These are phyloP conservation scores for Acipenser transmontanus DNA, from an alignment of 2,797 vertebrate species.

Conservation along the genomic window DNA sequence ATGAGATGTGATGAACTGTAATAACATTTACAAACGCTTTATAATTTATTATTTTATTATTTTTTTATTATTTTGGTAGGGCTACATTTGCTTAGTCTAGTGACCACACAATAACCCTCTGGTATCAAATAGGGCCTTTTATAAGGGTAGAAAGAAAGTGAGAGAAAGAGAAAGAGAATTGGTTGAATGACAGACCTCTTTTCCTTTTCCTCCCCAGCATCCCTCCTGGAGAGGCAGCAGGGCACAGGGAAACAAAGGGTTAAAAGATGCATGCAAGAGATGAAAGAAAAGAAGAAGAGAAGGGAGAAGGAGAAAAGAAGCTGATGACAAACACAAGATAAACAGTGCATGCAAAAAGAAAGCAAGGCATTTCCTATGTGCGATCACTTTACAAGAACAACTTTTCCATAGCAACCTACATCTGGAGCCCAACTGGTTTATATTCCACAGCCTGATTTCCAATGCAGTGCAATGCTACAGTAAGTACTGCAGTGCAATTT, in stretches of 20 bases:
- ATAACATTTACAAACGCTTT: too few species aligned
- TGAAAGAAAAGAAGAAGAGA: constrained; percentile 24
- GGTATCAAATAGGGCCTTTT: too few species aligned
- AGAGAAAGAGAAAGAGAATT: constrained; percentile 34
- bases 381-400: neutral
- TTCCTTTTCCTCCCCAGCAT: constrained; percentile 85
- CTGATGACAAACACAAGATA: neutral
- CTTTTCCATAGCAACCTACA: neutral
- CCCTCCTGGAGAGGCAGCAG: constrained; percentile 86
- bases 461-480: too few species aligned
- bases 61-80: too few species aligned
- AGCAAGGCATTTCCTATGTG: neutral
- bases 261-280: constrained; percentile 61
- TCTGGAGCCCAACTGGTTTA: neutral
- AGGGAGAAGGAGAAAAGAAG: constrained; percentile 11
- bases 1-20: too few species aligned
- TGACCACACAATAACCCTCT: too few species aligned
- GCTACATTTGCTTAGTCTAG: too few species aligned
- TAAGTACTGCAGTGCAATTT: too few species aligned
- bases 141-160: too few species aligned
- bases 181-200: constrained; percentile 87
- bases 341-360: constrained; percentile 2
- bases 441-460: too few species aligned
- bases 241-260: constrained; percentile 82
- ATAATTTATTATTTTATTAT: too few species aligned